Conservation (phyloP, 2,888 invertebrate genomes). For the Dilophus febrilis region DNA sequence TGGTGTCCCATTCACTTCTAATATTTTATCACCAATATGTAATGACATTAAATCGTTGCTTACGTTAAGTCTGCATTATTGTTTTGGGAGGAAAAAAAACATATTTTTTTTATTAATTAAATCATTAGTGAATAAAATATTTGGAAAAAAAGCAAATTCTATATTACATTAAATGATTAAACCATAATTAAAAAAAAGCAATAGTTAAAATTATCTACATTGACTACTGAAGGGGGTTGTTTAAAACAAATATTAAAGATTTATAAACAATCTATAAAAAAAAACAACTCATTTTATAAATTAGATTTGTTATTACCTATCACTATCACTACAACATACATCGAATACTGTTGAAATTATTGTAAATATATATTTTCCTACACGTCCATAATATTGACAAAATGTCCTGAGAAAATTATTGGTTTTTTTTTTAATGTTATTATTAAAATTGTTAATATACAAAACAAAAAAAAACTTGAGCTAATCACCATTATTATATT, state of each 20-base stretch:
- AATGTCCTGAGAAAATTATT: conserved; percentile 32
- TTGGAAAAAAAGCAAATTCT: no score
- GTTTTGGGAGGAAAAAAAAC: no score
- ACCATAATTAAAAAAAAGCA: no score
- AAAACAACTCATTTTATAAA: background rate
- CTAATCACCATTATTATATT: background rate
- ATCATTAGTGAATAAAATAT: no score
- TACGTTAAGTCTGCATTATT: conserved; percentile 67
- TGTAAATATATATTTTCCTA: conserved; percentile 50
- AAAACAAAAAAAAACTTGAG: background rate
- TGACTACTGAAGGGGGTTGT: no score
- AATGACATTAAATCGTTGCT: conserved; percentile 67
- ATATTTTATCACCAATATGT: conserved; percentile 80
- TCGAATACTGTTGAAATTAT: conserved; percentile 52
- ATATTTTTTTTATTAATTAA: no score
- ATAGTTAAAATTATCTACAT: no score
- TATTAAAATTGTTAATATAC: background rate
- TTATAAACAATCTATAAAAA: background rate
- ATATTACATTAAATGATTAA: no score
- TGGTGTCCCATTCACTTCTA: conserved; percentile 85
- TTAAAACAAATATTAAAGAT: no score
- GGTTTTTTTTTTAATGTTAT: conserved; percentile 8
- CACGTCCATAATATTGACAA: conserved; percentile 48
- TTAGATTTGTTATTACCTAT: conserved; percentile 37
- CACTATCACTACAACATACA: conserved; percentile 45